Evolutionary conservation across 2,888 invertebrate genomes (phyloP).

Genomic region (Drosophila borealis): DNA sequence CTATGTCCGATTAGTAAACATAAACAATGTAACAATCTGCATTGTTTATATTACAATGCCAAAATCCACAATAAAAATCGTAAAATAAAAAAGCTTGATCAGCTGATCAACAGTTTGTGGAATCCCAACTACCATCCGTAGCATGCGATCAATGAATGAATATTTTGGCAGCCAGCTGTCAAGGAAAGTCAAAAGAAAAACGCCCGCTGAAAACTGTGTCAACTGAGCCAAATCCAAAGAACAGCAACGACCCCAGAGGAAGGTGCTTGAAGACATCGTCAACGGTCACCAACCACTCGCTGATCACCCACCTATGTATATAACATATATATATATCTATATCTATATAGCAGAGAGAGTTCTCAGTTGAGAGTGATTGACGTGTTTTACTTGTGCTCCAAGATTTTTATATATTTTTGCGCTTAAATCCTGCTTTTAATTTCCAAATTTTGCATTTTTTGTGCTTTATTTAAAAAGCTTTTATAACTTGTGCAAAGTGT

Average conservation of each 20-base stretch:
- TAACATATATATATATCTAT: conserved; percentile 9
- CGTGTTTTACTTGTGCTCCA: too few species aligned
- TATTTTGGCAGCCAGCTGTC: conserved; percentile 13
- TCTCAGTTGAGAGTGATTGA: too few species aligned
- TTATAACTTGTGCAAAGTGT: too few species aligned
- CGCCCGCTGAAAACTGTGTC: conserved; percentile 58
- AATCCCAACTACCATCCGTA: not conserved
- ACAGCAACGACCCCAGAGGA: conserved; percentile 41
- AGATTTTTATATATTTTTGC: too few species aligned
- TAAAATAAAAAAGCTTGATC: not conserved
- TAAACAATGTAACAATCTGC: not conserved
- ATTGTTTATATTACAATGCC: not conserved
- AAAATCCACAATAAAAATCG: not conserved
- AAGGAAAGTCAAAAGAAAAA: conserved; percentile 23
- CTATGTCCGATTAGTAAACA: not conserved
- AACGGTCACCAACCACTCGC: conserved; percentile 42
- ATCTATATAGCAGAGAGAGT: too few species aligned
- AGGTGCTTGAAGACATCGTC: conserved; percentile 33
- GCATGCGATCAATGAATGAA: conserved; percentile 38
- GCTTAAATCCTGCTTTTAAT: too few species aligned
- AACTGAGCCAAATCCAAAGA: conserved; percentile 39
- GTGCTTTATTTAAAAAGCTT: too few species aligned
- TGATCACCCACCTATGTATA: conserved; percentile 8
- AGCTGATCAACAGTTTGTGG: not conserved
- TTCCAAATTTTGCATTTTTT: too few species aligned